Base-by-base conservation (phyloP, 2,888 invertebrate genomes). In the Drosophila percnosoma region DNA sequence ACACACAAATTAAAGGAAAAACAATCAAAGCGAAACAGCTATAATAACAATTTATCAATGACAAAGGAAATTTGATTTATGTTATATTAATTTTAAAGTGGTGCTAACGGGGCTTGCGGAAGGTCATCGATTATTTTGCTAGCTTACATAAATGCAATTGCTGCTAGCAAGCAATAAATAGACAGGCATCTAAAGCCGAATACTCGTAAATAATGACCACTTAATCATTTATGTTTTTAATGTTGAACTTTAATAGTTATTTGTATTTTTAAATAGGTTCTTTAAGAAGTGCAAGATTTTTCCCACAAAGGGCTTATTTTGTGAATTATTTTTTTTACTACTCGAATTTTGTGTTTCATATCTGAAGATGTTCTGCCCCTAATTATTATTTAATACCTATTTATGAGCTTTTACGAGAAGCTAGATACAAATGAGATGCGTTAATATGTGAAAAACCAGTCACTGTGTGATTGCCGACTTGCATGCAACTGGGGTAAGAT, bases 41-140 rank as follows among this genome's bases (percentile, higher is more conserved):
- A 53, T 49, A 54, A 69, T 58, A 68, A 61, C 57, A 72, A 73
- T 75, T 86, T 73, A 80, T 83, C 87, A 88, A 80, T 78, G 81
- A 81, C 87, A 86, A 67, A 52, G 68, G 38, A 68, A 36, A 21
- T 24, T 15, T 45, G 7, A 24, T 45, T 45, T 45, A 15, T 45
- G 8, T 24, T 15, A 15, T 24, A 45, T 24, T 45, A 7, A 45
- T 24, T 45, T 21, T 15, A 15, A 45, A 15, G 15, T 21, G 45
- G 4, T 21, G 21, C 15, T 24, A 13, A 45, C 15, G 45, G 52
- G 45, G 55, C 49, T 11, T 33, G 33, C 10, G 57, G 59, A 29
- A 15, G 6, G 13, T 73, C 70, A 87, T 83, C 78, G 87, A 87
- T 89, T 81, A 86, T 73, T 69, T 69, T 51, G 74, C 62, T 68